Conservation (phyloP, 53 echinoderm and acorn worm species). For the Paracentrotus lividus region DNA sequence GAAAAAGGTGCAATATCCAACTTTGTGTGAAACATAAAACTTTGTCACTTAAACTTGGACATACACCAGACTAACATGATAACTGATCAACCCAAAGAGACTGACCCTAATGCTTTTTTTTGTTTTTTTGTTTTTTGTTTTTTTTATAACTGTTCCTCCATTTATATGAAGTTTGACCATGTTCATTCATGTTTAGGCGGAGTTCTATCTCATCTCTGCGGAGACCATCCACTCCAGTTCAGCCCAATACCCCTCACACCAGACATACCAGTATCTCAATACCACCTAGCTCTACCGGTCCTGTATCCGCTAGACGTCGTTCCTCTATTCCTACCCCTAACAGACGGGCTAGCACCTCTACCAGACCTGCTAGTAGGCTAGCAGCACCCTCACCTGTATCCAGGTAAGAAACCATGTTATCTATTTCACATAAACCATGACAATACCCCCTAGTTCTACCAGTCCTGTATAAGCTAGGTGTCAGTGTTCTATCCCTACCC, state of each 20-base stretch:
- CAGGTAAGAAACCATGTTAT: background rate
- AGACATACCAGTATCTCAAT: conserved; percentile 46
- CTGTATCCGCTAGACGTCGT: conserved; percentile 56
- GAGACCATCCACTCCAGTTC: conserved; percentile 53
- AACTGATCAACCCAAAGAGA: too few relatives aligned
- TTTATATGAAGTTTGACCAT: background rate
- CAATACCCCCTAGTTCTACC: too few relatives aligned
- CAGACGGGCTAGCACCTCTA: conserved; percentile 27
- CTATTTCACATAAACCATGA: too few relatives aligned
- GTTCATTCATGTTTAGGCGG: background rate
- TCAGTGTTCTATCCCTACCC: conserved; percentile 62
- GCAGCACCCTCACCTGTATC: background rate
- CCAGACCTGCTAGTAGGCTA: conserved; percentile 39
- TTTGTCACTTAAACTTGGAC: too few relatives aligned
- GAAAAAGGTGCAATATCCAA: background rate
- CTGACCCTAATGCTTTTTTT: too few relatives aligned
- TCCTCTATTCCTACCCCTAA: conserved; percentile 70
- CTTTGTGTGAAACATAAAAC: too few relatives aligned
- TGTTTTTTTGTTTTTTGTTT: too few relatives aligned
- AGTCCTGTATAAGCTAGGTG: too few relatives aligned
- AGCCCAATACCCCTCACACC: conserved; percentile 51
- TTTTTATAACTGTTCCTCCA: background rate
- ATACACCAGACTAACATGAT: too few relatives aligned
- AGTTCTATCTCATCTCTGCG: conserved; percentile 35
- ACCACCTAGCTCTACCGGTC: conserved; percentile 24